Evolutionary conservation across 1,140 invertebrate species (phyloP), one percentile per base, ranked within the genome.

Genomic region (Drosophila azteca): DNA sequence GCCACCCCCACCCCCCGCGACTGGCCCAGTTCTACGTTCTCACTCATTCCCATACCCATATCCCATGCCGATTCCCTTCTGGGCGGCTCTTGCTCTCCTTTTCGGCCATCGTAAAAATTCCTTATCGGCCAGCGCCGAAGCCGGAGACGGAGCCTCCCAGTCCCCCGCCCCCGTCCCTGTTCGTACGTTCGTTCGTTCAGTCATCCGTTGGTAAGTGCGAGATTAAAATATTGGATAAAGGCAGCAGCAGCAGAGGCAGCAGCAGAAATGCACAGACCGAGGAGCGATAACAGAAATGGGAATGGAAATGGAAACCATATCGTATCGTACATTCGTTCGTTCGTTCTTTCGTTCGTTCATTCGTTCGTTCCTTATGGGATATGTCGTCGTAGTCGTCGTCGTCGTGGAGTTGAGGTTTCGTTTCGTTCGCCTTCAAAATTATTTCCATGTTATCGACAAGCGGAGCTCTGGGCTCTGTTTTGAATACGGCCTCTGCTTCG

Each of bases 211-310:
- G 83, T 87, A 87, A 87, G 82, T 87, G 82, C 82, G 74, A 87
- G 82, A 87, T 87, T 87, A 87, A 87, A 88, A 87, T 87, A 88
- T 88, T 82, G 83, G 82, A 87, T 87, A 87, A 85, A 77, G 29
- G 22, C 39, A 50, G 45, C 46, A 31, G 39, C 62, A 15, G 76
- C 63, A 55, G n/a, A n/a, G n/a, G 72, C 69, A 81, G 17, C 0
- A 1, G 17, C 75, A 85, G 64, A 80, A 79, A 71, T 80, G 77
- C 73, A 74, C 53, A 79, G 77, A 53, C 50, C 63, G 35, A 79
- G 72, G 72, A 77, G 45, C 75, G 66, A 76, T 58, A 77, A 77
- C 44, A 66, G 43, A 52, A 75, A 71, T 87, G 65, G 66, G 79
- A 87, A 81, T 84, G 72, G 64, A 77, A 85, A 71, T 74, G 79